Percentiles rank a stretch among this genome's conserved stretches.
These are phyloP conservation scores for Megalurothrips usitatus DNA, from an alignment of 2,888 invertebrate genomes.

Conservation along the genomic window DNA sequence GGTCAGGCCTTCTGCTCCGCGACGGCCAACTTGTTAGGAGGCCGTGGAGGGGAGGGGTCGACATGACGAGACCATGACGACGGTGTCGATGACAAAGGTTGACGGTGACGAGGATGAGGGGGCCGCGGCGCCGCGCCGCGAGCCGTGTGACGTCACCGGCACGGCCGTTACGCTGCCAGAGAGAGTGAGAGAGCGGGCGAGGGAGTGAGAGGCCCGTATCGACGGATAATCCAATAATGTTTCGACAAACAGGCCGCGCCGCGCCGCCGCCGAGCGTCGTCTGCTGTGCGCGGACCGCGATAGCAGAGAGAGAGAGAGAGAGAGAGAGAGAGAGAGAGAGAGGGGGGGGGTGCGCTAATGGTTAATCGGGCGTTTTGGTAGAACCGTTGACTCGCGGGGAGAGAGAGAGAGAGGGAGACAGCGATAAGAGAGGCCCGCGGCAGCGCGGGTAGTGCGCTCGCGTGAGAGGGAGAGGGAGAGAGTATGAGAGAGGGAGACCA, in stretches of 20 bases:
- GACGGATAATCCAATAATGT: too few relatives aligned
- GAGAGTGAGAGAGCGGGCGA: not conserved
- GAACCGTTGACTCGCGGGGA: not conserved
- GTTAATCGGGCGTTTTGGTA: too few relatives aligned
- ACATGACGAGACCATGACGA: too few relatives aligned
- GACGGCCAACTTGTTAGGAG: too few relatives aligned
- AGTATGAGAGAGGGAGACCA: not conserved
- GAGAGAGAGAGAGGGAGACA: not conserved
- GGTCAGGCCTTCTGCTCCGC: too few relatives aligned
- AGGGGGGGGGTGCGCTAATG: not conserved
- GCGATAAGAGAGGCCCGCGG: not conserved
- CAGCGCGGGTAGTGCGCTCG: not conserved
- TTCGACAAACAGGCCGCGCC: too few relatives aligned
- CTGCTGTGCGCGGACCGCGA: not conserved
- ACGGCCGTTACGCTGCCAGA: not conserved
- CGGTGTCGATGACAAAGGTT: too few relatives aligned
- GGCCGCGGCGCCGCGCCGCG: too few relatives aligned
- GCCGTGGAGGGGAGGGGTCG: too few relatives aligned
- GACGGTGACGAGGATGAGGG: too few relatives aligned
- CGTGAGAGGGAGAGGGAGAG: not conserved
- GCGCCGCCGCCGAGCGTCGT: too few relatives aligned
- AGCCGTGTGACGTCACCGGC: too few relatives aligned
- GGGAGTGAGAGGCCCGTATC: not conserved
- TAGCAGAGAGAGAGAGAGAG: not conserved
- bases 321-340: not conserved